These are phyloP conservation scores for Brachyhypopomus gauderio DNA, from an alignment of 2,113 vertebrate species.

Conservation along the genomic window DNA sequence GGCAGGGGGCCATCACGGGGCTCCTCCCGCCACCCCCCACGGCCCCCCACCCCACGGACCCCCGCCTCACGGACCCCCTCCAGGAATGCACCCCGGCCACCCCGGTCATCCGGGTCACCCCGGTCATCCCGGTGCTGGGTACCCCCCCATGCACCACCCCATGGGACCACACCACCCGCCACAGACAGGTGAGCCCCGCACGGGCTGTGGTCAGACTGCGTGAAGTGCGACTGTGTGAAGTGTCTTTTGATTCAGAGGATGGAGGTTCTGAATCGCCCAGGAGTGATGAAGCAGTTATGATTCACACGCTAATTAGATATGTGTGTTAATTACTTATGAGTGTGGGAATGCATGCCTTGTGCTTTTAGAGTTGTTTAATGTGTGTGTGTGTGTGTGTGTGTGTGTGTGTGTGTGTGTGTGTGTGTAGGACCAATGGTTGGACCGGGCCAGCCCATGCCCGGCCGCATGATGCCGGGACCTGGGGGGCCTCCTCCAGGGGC, in stretches of 20 bases:
- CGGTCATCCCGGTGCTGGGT: conserved; percentile 82
- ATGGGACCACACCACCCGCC: conserved; percentile 89
- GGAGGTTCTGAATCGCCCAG: no score
- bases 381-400: neutral
- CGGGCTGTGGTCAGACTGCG: no score
- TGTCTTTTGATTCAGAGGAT: neutral
- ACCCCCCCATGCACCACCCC: conserved; percentile 88
- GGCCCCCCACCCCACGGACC: conserved; percentile 56
- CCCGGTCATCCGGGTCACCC: conserved; percentile 78
- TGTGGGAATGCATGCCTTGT: no score
- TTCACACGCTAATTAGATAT: no score
- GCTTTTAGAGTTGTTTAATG: neutral
- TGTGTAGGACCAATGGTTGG: conserved; percentile 83
- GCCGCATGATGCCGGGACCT: conserved; percentile 81
- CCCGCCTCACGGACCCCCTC: conserved; percentile 66
- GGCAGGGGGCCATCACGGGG: conserved; percentile 46
- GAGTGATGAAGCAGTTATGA: no score
- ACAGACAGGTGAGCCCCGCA: conserved; percentile 78
- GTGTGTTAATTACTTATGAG: no score
- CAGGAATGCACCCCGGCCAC: conserved; percentile 74
- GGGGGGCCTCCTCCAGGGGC: conserved; percentile 70
- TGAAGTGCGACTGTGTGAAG: no score
- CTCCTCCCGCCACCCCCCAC: conserved; percentile 52
- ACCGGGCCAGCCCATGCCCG: conserved; percentile 80
- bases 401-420: conserved; percentile 8